These are phyloP conservation scores for Pelecanus crispus DNA, from an alignment of 2,113 vertebrate genomes.

Conservation along the genomic window DNA sequence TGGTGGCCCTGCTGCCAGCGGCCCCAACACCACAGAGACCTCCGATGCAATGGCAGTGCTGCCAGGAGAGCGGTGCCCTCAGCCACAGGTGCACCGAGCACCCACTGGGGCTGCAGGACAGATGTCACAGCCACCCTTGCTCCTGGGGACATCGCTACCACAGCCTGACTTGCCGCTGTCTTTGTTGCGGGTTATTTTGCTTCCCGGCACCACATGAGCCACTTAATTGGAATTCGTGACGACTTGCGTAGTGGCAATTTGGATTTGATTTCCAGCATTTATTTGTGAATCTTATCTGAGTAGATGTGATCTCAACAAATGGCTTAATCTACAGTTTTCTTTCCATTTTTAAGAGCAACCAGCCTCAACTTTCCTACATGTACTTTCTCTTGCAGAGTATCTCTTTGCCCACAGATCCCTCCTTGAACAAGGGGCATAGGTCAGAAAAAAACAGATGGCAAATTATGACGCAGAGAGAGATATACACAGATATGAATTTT, in stretches of 20 bases:
- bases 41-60: fast-evolving
- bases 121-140: neutral
- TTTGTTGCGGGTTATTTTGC: neutral
- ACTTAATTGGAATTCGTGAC: neutral
- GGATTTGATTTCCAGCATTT: neutral
- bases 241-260: neutral
- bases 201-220: fast-evolving
- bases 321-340: neutral
- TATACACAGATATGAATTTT: neutral
- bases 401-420: neutral
- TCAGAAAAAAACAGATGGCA: neutral
- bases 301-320: neutral
- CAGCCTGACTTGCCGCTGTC: neutral
- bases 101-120: neutral
- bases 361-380: neutral
- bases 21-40: neutral
- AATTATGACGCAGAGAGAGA: neutral
- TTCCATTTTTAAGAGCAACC: neutral
- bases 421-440: neutral
- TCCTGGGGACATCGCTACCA: fast-evolving
- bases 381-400: neutral
- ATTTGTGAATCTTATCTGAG: neutral
- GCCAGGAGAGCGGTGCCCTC: fast-evolving
- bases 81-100: neutral
- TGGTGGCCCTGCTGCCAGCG: fast-evolving